These are phyloP conservation scores for Arbacia lixula DNA, from an alignment of 53 echinoderm and acorn worm genomes.

Conservation along the genomic window DNA sequence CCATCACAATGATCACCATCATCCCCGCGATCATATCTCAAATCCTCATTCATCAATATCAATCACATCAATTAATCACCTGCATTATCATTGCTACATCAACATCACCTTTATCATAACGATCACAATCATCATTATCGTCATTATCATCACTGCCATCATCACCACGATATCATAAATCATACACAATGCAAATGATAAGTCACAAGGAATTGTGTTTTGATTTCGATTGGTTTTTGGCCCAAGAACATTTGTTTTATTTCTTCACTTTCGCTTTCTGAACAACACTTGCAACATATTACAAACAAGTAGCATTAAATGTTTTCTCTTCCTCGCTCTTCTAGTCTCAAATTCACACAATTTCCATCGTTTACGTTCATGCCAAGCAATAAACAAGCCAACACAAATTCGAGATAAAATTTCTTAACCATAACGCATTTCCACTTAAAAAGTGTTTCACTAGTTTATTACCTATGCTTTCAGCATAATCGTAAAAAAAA, in stretches of 20 bases:
- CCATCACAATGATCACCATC: no score
- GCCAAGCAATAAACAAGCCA: not conserved
- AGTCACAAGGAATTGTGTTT: not conserved
- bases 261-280: conserved; percentile 3
- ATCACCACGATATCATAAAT: not conserved
- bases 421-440: not conserved
- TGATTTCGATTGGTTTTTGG: not conserved
- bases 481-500: conserved; percentile 26
- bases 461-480: conserved; percentile 29
- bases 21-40: no score
- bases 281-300: not conserved
- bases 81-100: no score
- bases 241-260: conserved; percentile 18
- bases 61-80: no score
- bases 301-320: not conserved
- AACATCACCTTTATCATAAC: no score
- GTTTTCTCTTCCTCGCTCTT: not conserved
- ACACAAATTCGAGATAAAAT: not conserved
- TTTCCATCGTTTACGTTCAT: not conserved
- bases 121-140: no score
- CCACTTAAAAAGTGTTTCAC: not conserved
- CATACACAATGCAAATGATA: not conserved
- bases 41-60: no score
- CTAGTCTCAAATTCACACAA: not conserved
- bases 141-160: not conserved